Conservation (phyloP, 2,113 vertebrate genomes). For the Odontophorus gujanensis region DNA sequence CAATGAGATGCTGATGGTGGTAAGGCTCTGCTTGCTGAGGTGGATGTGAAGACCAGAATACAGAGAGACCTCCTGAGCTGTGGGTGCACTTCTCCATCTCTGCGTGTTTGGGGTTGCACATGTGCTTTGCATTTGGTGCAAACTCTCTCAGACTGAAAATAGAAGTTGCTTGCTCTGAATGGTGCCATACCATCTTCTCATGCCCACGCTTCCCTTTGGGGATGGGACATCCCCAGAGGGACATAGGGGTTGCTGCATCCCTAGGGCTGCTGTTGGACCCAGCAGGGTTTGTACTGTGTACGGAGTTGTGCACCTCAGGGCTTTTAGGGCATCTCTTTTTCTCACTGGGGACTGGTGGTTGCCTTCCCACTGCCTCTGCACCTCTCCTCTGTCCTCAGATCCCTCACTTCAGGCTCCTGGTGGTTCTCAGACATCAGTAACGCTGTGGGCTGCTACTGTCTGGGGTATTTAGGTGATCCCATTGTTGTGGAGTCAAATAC, state of each 20-base stretch:
- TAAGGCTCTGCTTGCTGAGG: neutral
- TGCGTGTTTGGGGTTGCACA: neutral
- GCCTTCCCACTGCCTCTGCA: neutral
- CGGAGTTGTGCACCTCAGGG: neutral
- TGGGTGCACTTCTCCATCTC: rapidly evolving
- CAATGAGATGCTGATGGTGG: neutral
- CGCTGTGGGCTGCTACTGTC: neutral
- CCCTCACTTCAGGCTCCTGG: neutral
- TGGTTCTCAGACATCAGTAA: neutral
- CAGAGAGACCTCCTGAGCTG: neutral
- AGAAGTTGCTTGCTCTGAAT: neutral
- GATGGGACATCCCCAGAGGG: rapidly evolving
- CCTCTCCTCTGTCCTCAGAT: neutral
- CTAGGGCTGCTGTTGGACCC: rapidly evolving
- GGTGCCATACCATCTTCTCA: rapidly evolving
- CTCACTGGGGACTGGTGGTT: neutral
- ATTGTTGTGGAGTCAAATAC: neutral
- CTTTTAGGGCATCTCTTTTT: neutral
- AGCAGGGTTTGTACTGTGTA: neutral
- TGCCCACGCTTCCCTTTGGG: rapidly evolving
- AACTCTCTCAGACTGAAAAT: neutral
- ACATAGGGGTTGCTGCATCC: neutral
- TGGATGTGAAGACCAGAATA: neutral
- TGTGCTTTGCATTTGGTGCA: neutral
- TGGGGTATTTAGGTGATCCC: neutral